Base-by-base conservation (phyloP, 2,888 invertebrate genomes). In the Stenoptilia bipunctidactyla region DNA sequence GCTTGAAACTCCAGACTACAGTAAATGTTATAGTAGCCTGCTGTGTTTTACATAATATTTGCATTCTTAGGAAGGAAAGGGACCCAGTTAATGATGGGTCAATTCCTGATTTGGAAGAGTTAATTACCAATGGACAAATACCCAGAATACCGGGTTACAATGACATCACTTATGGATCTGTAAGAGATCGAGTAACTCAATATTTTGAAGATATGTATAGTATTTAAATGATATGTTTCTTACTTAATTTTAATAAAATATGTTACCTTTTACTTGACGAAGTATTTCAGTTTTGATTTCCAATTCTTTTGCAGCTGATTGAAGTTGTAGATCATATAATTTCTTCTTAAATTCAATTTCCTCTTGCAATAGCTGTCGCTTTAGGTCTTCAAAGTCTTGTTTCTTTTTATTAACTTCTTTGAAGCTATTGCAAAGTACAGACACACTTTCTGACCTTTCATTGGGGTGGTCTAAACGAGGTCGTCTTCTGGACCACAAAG, bases 1-100 rank as follows among this genome's bases (percentile, higher is more conserved):
- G 55, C 9, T 34, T 54, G 4, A 45, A 52, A 41, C 27, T 55
- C 13, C 4, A 40, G n/a, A 48, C 38, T 35, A 40, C 46, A n/a
- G 20, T 37, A 2, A 44, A 44, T 36, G 43, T 48, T 15, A 43
- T 49, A 13, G 3, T 48, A n/a, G 46, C 49, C 8, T 49, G 49
- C 15, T 41, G 42, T 37, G 39, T 48, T 15, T 44, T 51, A 20
- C 51, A 48, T 33, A 48, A 51, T 37, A 41, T 50, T 8, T 47
- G 46, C 20, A 45, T 40, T 13, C 15, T 33, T 34, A 35, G 38
- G 38, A 43, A 41, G 1, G 46, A 48, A 30, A 8, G 14, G 4
- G 40, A 40, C 12, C 48, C 48, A 13, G 8, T 37, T 15, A 41
- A 43, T 38, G 46, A 46, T 33, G 43, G 40, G 1, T 34, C 27